Evolutionary conservation across 1,140 invertebrate genomes (phyloP).

Genomic region (Ruditapes philippinarum): DNA sequence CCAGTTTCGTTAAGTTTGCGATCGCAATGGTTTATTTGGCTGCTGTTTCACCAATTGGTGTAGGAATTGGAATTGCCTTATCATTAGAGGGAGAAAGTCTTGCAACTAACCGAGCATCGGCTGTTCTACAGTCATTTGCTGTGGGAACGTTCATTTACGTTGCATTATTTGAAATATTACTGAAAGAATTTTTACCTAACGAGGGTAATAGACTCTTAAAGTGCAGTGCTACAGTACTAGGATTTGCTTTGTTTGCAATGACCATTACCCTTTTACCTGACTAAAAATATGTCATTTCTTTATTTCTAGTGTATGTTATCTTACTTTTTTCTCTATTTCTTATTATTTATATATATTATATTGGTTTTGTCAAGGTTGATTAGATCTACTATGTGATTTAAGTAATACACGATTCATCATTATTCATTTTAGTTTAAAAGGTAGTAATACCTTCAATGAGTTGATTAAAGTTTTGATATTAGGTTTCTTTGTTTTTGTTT

Average conservation of each 20-base stretch:
- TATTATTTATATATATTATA: no score
- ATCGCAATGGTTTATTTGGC: slow-evolving; percentile 87
- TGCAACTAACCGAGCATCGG: slow-evolving; percentile 84
- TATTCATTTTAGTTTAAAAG: no score
- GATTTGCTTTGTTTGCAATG: slow-evolving; percentile 16
- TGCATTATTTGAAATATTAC: slow-evolving; percentile 96
- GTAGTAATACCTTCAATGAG: no score
- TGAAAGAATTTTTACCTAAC: slow-evolving; percentile 81
- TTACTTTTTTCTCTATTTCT: no score
- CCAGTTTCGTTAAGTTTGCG: slow-evolving; percentile 86
- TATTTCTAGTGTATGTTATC: no score
- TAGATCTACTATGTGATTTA: no score
- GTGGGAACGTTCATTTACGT: slow-evolving; percentile 97
- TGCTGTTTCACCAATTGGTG: slow-evolving; percentile 89
- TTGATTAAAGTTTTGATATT: no score
- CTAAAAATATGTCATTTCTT: background rate
- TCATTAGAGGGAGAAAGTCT: slow-evolving; percentile 74
- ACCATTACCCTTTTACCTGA: background rate
- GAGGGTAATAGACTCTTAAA: background rate
- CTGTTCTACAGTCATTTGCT: slow-evolving; percentile 90
- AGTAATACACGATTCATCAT: no score
- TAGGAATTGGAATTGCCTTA: slow-evolving; percentile 89
- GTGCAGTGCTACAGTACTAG: background rate
- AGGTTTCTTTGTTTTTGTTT: no score
- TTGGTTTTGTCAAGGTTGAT: no score